phyloP scores from a whole-genome alignment of 2,888 invertebrate species.

The Vannuccia rotundouncinata region DNA sequence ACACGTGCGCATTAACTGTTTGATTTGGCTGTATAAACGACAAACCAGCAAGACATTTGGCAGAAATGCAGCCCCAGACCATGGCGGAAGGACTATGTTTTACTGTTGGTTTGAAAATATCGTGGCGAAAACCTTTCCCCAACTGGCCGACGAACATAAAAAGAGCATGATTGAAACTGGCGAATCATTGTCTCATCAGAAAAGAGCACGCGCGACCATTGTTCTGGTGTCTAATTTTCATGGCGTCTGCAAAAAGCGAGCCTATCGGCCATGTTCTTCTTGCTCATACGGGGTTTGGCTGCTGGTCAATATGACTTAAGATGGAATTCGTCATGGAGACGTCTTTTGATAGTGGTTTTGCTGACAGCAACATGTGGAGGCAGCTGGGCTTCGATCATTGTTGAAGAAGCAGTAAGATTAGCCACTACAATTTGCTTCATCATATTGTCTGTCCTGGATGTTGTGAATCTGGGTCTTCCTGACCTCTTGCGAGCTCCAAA shows the following conservation, averaged over 20 bases:
- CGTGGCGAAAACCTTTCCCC: not conserved
- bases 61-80: not conserved
- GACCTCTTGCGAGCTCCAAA: not conserved
- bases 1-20: not conserved
- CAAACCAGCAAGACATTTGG: not conserved
- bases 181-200: not conserved
- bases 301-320: not conserved
- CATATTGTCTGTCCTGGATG: not conserved
- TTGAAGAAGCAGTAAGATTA: not conserved
- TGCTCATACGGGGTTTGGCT: not conserved
- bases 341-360: not conserved
- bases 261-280: not conserved
- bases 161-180: not conserved
- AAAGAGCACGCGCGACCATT: not conserved
- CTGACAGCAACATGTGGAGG: not conserved
- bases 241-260: not conserved
- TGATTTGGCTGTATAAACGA: not conserved
- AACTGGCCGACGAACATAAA: not conserved
- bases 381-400: not conserved
- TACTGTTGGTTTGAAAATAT: not conserved
- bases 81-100: not conserved
- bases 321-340: not conserved
- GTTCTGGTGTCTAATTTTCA: not conserved
- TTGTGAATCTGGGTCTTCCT: not conserved
- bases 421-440: not conserved